A percentile compares a stretch with the other conserved stretches of the same genome.
Evolutionary conservation across 2,888 invertebrate species (phyloP).

Genomic region (Caenorhabditis zanzibari): DNA sequence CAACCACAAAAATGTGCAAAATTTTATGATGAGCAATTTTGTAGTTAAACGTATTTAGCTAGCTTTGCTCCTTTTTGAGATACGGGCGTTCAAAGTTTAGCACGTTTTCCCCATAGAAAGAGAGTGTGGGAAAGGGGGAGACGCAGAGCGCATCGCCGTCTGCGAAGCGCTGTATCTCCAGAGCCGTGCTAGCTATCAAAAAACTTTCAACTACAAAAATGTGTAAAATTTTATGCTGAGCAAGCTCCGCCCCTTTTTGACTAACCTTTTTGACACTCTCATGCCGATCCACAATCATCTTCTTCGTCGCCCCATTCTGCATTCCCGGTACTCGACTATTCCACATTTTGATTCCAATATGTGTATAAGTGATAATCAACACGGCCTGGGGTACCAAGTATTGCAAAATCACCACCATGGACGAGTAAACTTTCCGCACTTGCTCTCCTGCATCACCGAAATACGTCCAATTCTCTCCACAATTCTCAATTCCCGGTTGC

Average conservation of each 20-base stretch:
- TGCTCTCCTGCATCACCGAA: slow-evolving; percentile 64
- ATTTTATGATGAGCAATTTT: too few relatives aligned
- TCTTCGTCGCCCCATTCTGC: slow-evolving; percentile 70
- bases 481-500: slow-evolving; percentile 64
- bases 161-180: too few relatives aligned
- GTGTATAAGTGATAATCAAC: slow-evolving; percentile 82
- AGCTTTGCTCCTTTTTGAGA: too few relatives aligned
- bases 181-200: too few relatives aligned
- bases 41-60: too few relatives aligned
- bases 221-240: too few relatives aligned
- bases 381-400: slow-evolving; percentile 83
- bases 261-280: slow-evolving; percentile 82
- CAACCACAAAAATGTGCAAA: neutral
- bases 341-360: slow-evolving; percentile 83
- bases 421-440: slow-evolving; percentile 76
- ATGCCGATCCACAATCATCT: slow-evolving; percentile 77
- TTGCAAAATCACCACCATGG: slow-evolving; percentile 80
- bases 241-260: too few relatives aligned
- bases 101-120: too few relatives aligned
- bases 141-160: too few relatives aligned
- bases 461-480: slow-evolving; percentile 79
- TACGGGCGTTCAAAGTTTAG: too few relatives aligned
- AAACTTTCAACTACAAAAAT: too few relatives aligned
- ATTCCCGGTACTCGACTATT: slow-evolving; percentile 80
- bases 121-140: too few relatives aligned